Conservation (phyloP, 2,888 invertebrate genomes). For the Eueremaeus valkanovi region DNA sequence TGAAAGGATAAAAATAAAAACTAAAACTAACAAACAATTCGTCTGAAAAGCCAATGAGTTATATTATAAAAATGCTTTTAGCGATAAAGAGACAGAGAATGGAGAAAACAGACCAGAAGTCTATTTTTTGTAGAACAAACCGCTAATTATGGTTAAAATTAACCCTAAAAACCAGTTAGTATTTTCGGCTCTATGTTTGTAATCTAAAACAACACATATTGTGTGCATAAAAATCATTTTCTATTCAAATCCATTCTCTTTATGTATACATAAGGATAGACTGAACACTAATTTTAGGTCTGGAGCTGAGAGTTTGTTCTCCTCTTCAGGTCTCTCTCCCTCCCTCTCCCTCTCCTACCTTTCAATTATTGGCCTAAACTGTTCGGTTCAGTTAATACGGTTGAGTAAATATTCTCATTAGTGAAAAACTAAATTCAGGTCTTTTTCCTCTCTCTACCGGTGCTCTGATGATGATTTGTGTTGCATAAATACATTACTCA, state of each 20-base stretch:
- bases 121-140: not conserved
- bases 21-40: no score
- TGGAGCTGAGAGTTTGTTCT: no score
- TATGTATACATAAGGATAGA: not conserved
- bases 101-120: not conserved
- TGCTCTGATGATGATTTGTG: not conserved
- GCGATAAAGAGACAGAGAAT: no score
- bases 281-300: not conserved
- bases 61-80: no score
- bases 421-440: not conserved
- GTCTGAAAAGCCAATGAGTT: no score
- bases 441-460: not conserved
- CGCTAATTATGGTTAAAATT: not conserved
- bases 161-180: not conserved
- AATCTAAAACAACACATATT: not conserved
- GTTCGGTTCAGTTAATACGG: not conserved
- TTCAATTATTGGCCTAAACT: not conserved
- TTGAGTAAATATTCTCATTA: constrained; percentile 20
- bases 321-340: constrained; percentile 11
- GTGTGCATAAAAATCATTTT: not conserved
- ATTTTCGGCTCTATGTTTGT: not conserved
- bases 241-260: not conserved
- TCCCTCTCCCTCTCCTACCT: not conserved
- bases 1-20: no score
- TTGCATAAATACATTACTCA: constrained; percentile 6